phyloP scores from a whole-genome alignment of 2,113 vertebrate genomes.

The Isichthys henryi region DNA sequence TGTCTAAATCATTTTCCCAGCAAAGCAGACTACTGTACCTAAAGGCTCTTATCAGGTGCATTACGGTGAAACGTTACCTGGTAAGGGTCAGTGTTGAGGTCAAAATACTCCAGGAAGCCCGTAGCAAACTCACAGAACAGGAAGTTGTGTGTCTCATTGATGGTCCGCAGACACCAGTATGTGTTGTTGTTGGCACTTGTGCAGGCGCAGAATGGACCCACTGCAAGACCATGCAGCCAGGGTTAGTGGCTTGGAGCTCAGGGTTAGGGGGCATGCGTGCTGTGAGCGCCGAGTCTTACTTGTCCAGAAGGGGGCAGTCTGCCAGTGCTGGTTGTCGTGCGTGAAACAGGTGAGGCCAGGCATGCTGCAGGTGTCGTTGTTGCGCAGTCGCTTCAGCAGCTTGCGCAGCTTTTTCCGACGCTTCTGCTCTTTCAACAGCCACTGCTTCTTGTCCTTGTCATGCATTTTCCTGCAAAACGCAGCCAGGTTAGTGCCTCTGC shows the following conservation, averaged over 20 bases:
- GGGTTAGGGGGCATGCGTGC: background rate
- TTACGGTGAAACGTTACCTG: conserved; percentile 64
- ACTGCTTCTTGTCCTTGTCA: conserved; percentile 75
- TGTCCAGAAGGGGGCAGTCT: conserved; percentile 86
- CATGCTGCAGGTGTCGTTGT: conserved; percentile 87
- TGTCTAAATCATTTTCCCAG: background rate
- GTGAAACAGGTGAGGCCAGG: conserved; percentile 93
- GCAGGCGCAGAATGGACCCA: conserved; percentile 92
- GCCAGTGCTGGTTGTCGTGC: conserved; percentile 96
- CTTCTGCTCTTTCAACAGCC: conserved; percentile 84
- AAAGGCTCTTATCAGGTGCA: background rate
- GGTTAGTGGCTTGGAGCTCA: background rate
- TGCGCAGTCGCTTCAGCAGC: conserved; percentile 75
- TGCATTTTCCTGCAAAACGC: conserved; percentile 60
- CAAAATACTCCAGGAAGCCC: conserved; percentile 91
- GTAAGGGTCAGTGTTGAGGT: conserved; percentile 88
- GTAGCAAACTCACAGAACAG: conserved; percentile 96
- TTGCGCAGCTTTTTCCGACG: conserved; percentile 91
- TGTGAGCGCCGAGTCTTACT: conserved; percentile 49
- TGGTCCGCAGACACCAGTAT: conserved; percentile 93
- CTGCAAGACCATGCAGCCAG: conserved; percentile 44
- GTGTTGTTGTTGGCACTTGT: conserved; percentile 98
- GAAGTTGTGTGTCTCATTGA: conserved; percentile 93
- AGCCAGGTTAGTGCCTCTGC: background rate
- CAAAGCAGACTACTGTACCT: background rate